Evolutionary conservation across 2,797 vertebrate species (phyloP).

Genomic region (Rhinophrynus dorsalis): DNA sequence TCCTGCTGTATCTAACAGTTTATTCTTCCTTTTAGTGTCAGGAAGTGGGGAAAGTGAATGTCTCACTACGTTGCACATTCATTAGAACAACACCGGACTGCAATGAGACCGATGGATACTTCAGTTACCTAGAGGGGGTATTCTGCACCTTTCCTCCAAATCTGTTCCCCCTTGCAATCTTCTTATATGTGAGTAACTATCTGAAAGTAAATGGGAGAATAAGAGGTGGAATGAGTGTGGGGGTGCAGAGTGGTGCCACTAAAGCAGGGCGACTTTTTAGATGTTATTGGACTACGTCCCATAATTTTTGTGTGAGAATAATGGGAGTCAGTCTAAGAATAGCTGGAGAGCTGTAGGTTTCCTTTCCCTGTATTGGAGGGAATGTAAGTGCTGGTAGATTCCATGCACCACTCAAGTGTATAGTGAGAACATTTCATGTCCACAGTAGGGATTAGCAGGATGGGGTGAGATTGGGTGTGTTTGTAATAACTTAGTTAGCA

Average conservation of each 20-base stretch:
- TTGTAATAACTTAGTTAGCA: background rate
- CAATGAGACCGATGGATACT: conserved; percentile 73
- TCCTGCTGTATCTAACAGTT: background rate
- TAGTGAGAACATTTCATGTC: no score
- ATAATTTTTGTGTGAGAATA: no score
- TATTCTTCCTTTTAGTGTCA: conserved; percentile 72
- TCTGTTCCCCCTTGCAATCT: conserved; percentile 81
- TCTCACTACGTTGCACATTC: conserved; percentile 79
- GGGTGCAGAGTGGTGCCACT: no score
- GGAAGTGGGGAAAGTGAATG: conserved; percentile 73
- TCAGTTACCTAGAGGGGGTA: conserved; percentile 79
- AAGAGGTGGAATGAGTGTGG: background rate
- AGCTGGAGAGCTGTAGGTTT: no score
- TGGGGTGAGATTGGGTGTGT: background rate
- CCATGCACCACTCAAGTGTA: no score
- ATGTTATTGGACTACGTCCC: no score
- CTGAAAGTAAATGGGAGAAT: background rate
- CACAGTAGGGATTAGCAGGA: no score
- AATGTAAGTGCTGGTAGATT: no score
- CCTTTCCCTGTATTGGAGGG: no score
- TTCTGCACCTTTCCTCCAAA: conserved; percentile 78
- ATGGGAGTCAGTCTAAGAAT: no score
- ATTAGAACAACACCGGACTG: conserved; percentile 83
- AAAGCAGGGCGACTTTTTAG: no score
- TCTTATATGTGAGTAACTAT: conserved; percentile 80